Evolutionary conservation across 2,888 invertebrate species (phyloP).

Genomic region (Mimas tiliae): DNA sequence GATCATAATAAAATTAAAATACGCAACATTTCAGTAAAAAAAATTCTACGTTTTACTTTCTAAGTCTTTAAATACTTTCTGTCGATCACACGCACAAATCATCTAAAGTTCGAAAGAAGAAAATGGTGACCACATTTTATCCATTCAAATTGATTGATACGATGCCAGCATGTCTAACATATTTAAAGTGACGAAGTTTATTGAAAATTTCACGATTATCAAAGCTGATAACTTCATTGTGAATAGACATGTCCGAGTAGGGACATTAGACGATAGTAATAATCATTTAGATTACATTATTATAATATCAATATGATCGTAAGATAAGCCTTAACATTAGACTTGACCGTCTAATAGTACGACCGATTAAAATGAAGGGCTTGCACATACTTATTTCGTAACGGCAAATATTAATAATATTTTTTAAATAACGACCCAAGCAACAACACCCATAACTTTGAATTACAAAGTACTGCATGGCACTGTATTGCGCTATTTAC

Average conservation of each 20-base stretch:
- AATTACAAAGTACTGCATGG: too few species aligned
- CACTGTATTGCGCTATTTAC: too few species aligned
- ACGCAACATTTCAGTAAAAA: too few species aligned
- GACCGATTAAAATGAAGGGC: neutral
- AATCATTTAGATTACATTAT: conserved; percentile 20
- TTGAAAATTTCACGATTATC: conserved; percentile 24
- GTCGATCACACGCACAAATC: neutral
- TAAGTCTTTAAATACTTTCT: too few species aligned
- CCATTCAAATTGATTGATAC: conserved; percentile 30
- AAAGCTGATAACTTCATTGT: conserved; percentile 14
- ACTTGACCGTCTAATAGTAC: conserved; percentile 12
- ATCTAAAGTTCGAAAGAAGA: too few species aligned
- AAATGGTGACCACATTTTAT: neutral
- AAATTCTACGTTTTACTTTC: too few species aligned
- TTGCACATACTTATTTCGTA: neutral
- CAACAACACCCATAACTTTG: too few species aligned
- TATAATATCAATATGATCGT: conserved; percentile 4
- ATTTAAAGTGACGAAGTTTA: conserved; percentile 9
- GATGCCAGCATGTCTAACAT: conserved; percentile 31
- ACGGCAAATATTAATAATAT: neutral
- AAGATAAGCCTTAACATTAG: conserved; percentile 10
- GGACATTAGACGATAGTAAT: conserved; percentile 1
- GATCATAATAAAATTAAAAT: too few species aligned
- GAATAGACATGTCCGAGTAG: conserved; percentile 8
- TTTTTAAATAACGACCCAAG: neutral